These are phyloP conservation scores for Typhlomys cinereus DNA, from an alignment of 2,113 vertebrate genomes.

Conservation along the genomic window DNA sequence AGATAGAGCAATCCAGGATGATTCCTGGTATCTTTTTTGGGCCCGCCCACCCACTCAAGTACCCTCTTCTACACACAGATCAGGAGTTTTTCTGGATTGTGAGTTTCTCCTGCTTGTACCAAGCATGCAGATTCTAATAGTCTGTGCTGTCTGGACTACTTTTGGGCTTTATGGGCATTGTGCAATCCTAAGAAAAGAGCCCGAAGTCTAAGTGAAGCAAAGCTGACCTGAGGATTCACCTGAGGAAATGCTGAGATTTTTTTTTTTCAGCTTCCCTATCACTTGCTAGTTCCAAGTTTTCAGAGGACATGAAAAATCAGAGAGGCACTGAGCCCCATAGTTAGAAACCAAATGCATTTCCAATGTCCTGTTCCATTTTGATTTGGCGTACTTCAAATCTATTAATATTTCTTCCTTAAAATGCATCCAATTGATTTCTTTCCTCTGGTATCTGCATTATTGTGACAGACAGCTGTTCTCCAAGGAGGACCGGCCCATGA, in stretches of 20 bases:
- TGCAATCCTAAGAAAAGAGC: conserved; percentile 18
- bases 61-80: too few species aligned
- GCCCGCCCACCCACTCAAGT: too few species aligned
- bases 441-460: neutral
- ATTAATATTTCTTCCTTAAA: neutral
- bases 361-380: neutral
- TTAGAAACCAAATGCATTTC: neutral
- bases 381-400: conserved; percentile 10
- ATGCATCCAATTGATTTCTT: neutral
- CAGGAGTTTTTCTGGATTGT: neutral
- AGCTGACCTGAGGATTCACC: neutral
- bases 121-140: neutral
- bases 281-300: neutral
- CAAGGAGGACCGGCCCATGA: neutral
- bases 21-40: too few species aligned
- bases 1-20: too few species aligned
- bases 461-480: neutral
- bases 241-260: neutral
- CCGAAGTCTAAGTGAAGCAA: neutral
- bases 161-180: neutral
- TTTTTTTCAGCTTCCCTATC: neutral
- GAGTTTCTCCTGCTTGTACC: neutral
- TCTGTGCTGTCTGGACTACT: neutral
- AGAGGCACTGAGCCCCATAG: neutral
- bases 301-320: neutral